Conservation (phyloP, 1,140 invertebrate genomes). For the Rhynchophorus ferrugineus region DNA sequence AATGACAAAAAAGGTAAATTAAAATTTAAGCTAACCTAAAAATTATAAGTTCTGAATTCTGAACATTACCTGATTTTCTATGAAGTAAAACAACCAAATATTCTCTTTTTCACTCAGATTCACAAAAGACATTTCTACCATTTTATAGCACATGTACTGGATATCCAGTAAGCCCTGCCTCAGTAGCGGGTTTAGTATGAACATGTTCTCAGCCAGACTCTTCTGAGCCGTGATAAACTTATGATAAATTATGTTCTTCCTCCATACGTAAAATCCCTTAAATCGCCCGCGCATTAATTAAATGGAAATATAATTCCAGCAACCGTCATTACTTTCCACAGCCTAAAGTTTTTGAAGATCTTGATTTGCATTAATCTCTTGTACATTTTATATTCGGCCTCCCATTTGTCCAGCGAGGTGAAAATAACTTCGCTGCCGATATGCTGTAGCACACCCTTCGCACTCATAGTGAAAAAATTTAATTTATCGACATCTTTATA, state of each 20-base stretch:
- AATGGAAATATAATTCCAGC: background rate
- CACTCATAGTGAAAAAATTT: conserved; percentile 61
- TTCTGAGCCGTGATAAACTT: conserved; percentile 56
- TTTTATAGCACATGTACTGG: conserved; percentile 59
- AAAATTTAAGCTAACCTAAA: no score
- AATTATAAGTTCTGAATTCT: no score
- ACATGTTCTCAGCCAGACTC: conserved; percentile 57
- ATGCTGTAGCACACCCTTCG: conserved; percentile 61
- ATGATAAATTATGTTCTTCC: conserved; percentile 60
- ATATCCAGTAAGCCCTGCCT: conserved; percentile 61
- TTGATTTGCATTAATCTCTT: conserved; percentile 61
- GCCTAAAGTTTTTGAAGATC: conserved; percentile 62
- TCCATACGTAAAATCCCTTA: conserved; percentile 67
- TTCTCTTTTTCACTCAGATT: conserved; percentile 50
- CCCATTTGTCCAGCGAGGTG: conserved; percentile 60
- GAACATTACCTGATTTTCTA: conserved; percentile 52
- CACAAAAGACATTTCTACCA: conserved; percentile 53
- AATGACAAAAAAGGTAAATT: no score
- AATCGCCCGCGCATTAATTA: background rate
- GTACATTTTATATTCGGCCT: conserved; percentile 62
- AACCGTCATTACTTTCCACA: conserved; percentile 54
- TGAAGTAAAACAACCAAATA: conserved; percentile 56
- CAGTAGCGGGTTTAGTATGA: conserved; percentile 63
- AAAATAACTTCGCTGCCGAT: conserved; percentile 56
- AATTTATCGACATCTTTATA: conserved; percentile 51